These are phyloP conservation scores for Epizoanthus rinbou DNA, from an alignment of 92 coral and sea anemone species.

Conservation along the genomic window DNA sequence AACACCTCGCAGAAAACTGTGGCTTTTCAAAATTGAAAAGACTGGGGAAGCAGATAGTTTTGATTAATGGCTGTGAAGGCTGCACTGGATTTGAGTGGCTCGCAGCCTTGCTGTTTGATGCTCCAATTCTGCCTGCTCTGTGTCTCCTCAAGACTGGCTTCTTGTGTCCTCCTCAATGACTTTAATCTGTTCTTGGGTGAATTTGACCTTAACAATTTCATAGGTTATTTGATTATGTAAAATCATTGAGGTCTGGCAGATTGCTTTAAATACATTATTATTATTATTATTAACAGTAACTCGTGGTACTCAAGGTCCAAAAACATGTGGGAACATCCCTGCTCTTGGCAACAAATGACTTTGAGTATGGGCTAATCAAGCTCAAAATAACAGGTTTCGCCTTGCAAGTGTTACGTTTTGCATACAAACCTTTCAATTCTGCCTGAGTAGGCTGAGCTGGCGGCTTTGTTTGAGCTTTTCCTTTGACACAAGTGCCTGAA, in stretches of 20 bases:
- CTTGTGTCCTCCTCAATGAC: slow-evolving; percentile 62
- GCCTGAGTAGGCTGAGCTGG: slow-evolving; percentile 6
- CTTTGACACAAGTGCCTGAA: background rate
- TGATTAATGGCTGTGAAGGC: background rate
- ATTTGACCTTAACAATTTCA: no score
- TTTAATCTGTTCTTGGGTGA: slow-evolving; percentile 53
- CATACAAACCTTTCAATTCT: slow-evolving; percentile 42
- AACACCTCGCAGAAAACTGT: no score
- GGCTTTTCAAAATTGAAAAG: background rate
- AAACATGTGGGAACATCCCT: slow-evolving; percentile 52
- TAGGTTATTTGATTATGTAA: no score
- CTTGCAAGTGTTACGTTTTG: slow-evolving; percentile 55
- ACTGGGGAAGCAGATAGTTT: background rate
- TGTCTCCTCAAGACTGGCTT: slow-evolving; percentile 11
- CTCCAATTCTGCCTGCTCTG: slow-evolving; percentile 39
- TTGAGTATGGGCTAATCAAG: slow-evolving; percentile 64
- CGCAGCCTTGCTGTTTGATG: slow-evolving; percentile 43
- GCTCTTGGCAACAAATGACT: slow-evolving; percentile 60
- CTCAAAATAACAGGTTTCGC: slow-evolving; percentile 57
- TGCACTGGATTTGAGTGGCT: slow-evolving; percentile 32
- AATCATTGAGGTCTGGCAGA: no score
- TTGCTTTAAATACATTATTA: no score
- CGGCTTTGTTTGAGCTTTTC: background rate
- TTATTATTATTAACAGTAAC: no score
- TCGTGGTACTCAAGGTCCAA: slow-evolving; percentile 60